Evolutionary conservation across 2,797 vertebrate species (phyloP).

Genomic region (Acipenser oxyrinchus): DNA sequence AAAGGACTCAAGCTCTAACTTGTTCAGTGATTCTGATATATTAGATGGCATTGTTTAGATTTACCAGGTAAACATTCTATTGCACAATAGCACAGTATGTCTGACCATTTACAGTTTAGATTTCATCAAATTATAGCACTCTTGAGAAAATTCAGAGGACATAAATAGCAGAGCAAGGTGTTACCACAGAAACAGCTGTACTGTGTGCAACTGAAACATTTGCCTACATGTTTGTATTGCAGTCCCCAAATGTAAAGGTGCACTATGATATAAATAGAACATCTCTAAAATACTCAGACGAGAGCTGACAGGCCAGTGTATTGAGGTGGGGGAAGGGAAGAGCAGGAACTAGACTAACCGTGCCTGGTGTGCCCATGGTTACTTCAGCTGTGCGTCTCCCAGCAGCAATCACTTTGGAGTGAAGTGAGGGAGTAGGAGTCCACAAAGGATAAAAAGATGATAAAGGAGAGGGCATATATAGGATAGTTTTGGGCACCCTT

Average conservation of each 20-base stretch:
- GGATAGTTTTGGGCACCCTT: constrained; percentile 34
- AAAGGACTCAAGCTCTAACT: constrained; percentile 48
- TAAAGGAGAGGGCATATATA: constrained; percentile 15
- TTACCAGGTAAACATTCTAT: constrained; percentile 57
- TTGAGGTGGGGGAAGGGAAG: constrained; percentile 20
- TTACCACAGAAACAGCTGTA: no score
- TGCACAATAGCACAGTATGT: constrained; percentile 49
- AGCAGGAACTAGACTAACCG: constrained; percentile 14
- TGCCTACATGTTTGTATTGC: no score
- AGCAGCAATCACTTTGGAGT: constrained; percentile 59
- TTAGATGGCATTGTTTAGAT: constrained; percentile 71
- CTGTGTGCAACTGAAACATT: no score
- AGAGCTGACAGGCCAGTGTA: constrained; percentile 12
- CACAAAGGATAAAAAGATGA: constrained; percentile 20
- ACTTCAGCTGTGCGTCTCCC: constrained; percentile 35
- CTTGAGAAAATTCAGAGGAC: no score
- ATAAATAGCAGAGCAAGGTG: no score
- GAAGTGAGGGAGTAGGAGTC: constrained; percentile 45
- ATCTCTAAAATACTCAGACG: no score
- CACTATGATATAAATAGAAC: no score
- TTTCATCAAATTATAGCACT: no score
- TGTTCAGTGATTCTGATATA: constrained; percentile 60
- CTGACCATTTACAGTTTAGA: not conserved
- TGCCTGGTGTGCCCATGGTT: constrained; percentile 45
- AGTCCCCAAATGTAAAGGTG: no score